Evolutionary conservation across 2,113 vertebrate genomes (phyloP).

Genomic region (Rhinoderma darwinii): DNA sequence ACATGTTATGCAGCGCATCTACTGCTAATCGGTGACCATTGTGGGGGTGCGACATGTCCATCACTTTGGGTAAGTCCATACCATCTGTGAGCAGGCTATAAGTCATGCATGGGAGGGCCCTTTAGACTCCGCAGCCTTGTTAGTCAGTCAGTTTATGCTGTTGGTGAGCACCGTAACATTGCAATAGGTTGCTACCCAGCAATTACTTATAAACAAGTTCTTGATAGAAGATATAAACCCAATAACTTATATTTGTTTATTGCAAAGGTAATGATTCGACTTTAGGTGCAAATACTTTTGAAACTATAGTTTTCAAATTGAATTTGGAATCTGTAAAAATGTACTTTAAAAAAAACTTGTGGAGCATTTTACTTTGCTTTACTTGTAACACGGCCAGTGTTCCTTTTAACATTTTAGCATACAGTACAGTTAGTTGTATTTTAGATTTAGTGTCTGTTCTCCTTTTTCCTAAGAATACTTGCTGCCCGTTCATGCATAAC

Average conservation of each 20-base stretch:
- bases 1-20: background rate
- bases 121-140: background rate
- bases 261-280: too few relatives aligned
- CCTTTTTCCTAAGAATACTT: constrained; percentile 22
- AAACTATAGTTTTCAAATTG: too few relatives aligned
- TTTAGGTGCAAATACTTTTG: too few relatives aligned
- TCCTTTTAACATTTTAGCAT: background rate
- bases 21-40: background rate
- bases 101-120: too few relatives aligned
- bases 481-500: constrained; percentile 44
- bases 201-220: too few relatives aligned
- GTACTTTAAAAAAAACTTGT: background rate
- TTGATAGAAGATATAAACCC: background rate
- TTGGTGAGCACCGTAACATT: too few relatives aligned
- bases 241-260: too few relatives aligned
- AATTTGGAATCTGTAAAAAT: background rate
- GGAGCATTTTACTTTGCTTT: background rate
- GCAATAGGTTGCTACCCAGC: too few relatives aligned
- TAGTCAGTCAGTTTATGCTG: background rate
- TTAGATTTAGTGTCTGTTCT: constrained; percentile 7
- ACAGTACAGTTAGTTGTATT: background rate
- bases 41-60: too few relatives aligned
- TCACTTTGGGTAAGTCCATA: too few relatives aligned
- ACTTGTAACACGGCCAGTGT: background rate
- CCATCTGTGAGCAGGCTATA: too few relatives aligned